Evolutionary conservation across 1,140 invertebrate genomes (phyloP), one percentile per base, ranked within the genome.

Genomic region (Manduca sexta): DNA sequence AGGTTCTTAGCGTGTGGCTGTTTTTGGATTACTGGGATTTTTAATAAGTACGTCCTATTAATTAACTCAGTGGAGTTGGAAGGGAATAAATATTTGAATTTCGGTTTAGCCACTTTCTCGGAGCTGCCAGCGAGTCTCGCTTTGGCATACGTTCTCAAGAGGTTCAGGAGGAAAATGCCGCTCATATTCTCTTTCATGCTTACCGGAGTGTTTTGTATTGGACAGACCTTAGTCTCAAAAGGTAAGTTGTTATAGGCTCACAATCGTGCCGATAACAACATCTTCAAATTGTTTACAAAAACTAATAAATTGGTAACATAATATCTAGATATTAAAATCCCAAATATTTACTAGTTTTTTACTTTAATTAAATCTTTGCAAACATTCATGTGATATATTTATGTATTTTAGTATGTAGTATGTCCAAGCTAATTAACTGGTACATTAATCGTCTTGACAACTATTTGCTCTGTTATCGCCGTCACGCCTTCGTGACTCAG

Each of bases 1-100:
- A 64, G 73, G 49, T 72, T 74, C 58, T 66, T 91, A 1, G 89
- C 90, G 16, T 91, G 91, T 50, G 89, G 88, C 16, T 88, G 92
- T 60, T 93, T 88, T 81, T 94, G 91, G 92, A 87, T 91, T 0
- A 89, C 91, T 0, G 89, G 89, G 47, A 89, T 91, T 0, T 91
- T 95, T 52, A 89, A 94, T 1, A 94, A 93, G 59, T 95, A 94
- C 63, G 94, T 93, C 0, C 64, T 96, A 2, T 91, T 92, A 0
- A 87, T 95, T 1, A 94, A 94, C 65, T 90, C 93, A 0, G 92
- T 92, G 1, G 89, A 91, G 12, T 83, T 96, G 31, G 89, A 88
- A 33, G 93, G 93, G 2, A 90, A 83, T 51, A 81, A 89, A 52
- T 93, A 93, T 69, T 62, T 90, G 14, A 92, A 92, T 67, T 92